Evolutionary conservation across 1,140 invertebrate genomes (phyloP).

Genomic region (Trichonephila clavata): DNA sequence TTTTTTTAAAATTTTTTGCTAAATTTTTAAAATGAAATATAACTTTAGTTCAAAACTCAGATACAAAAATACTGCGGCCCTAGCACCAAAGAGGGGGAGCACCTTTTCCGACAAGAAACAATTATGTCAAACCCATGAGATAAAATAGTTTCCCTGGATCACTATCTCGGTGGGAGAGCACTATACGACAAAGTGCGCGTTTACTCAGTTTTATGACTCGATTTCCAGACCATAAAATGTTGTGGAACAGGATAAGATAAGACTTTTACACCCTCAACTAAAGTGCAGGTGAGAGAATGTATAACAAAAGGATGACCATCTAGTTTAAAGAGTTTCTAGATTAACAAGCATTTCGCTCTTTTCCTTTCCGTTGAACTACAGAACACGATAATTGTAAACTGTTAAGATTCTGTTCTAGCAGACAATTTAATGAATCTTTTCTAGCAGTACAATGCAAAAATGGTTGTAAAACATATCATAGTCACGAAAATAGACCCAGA

Average conservation of each 20-base stretch:
- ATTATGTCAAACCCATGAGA: neutral
- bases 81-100: too few relatives aligned
- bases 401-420: neutral
- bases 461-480: neutral
- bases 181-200: neutral
- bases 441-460: neutral
- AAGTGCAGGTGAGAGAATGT: neutral
- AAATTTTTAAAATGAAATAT: too few relatives aligned
- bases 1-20: too few relatives aligned
- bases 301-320: neutral
- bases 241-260: conserved; percentile 51
- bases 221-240: conserved; percentile 27
- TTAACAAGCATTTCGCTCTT: neutral
- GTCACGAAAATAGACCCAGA: too few relatives aligned
- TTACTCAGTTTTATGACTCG: conserved; percentile 41
- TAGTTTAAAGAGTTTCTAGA: neutral
- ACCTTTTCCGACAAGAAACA: neutral
- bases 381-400: neutral
- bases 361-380: neutral
- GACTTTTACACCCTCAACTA: conserved; percentile 1
- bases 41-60: too few relatives aligned
- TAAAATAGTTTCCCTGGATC: neutral
- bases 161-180: neutral
- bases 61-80: too few relatives aligned
- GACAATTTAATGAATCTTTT: neutral